Conservation (phyloP, 2,888 invertebrate genomes). For the Heterodera filipjevi region DNA sequence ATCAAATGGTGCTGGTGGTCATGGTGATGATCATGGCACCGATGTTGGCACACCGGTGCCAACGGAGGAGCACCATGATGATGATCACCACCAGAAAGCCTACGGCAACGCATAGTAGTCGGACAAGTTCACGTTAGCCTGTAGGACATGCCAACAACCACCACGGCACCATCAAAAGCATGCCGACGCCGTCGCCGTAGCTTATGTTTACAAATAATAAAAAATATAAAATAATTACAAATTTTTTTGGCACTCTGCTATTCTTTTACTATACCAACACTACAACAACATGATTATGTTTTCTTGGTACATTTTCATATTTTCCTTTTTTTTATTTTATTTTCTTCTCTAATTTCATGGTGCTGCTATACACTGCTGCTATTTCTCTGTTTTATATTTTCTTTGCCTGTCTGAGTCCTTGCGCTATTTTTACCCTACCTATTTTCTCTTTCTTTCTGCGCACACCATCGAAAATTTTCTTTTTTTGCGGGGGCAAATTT, state of each 20-base stretch:
- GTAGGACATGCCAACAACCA: too few species aligned
- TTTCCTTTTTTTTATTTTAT: not conserved
- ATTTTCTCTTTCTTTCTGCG: not conserved
- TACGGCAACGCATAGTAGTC: not conserved
- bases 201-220: not conserved
- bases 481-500: not conserved
- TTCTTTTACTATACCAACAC: too few species aligned
- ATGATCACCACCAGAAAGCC: not conserved
- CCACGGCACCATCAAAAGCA: not conserved
- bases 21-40: not conserved
- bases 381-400: not conserved
- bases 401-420: not conserved
- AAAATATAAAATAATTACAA: not conserved
- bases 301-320: not conserved
- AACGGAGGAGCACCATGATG: not conserved
- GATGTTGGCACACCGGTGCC: not conserved
- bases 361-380: not conserved
- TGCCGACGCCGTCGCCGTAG: not conserved
- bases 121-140: not conserved
- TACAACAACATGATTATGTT: not conserved
- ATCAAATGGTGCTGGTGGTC: not conserved
- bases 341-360: not conserved
- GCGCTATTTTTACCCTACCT: slow-evolving; percentile 5
- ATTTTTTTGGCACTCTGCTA: not conserved
- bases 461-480: not conserved